Base-by-base conservation (phyloP, 2,797 vertebrate genomes). In the Loris lydekkerianus region DNA sequence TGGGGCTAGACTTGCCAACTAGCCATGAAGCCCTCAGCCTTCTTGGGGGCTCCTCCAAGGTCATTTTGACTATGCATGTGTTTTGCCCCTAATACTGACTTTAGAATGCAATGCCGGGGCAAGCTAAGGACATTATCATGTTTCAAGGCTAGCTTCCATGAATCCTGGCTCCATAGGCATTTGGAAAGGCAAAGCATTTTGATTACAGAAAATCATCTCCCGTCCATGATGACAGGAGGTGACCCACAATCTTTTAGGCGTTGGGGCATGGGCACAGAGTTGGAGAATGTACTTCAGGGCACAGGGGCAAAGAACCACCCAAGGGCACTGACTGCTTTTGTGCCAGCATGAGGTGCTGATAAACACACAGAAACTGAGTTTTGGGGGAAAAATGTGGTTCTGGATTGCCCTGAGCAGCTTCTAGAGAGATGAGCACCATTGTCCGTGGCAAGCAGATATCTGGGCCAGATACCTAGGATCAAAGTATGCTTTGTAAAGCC, bases 11-110 rank as follows among this genome's bases (percentile, higher is more conserved):
- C 20, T 15, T 40, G 11, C 34, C 1, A 0, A 6, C 4, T 20
- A 10, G 60, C 20, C 43, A 4, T 0, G 1, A 4, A 10, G 43
- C 34, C 53, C 63, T 29, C 17, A n/a, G n/a, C 6, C 63, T 76
- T 86, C 27, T 2, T 0, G 0, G 25, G 40, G 49, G 5, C 15
- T 31, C 65, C 61, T 69, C 27, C 0, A 29, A 0, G 23, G 20
- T 25, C 0, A 9, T 49, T 73, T n/a, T 21, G 29, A 46, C 23
- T 25, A 29, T 69, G 49, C 3, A 0, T 17, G 58, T 31, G 27
- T 40, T 83, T 34, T 75, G 21, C 25, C 18, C 43, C 78, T 18
- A 58, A 80, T 0, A 9, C 10, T 0, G 9, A 53, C 63, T 69
- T 70, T 31, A 27, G 58, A 53, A 60, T 0, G 1, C 18, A 60